Conservation (phyloP, 2,888 invertebrate species). For the Eilema sororculum region DNA sequence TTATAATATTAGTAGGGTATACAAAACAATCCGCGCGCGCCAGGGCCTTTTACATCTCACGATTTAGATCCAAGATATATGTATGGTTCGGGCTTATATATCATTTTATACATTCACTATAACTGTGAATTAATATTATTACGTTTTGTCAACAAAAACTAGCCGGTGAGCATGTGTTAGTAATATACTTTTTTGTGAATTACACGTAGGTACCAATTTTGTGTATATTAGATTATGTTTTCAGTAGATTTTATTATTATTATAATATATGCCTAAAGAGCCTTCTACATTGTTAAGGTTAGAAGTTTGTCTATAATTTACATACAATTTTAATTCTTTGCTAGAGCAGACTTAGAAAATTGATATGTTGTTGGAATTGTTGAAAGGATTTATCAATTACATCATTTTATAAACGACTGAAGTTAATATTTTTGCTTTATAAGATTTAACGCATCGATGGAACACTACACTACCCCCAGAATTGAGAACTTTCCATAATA, state of each 20-base stretch:
- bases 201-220: constrained; percentile 39
- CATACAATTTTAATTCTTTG: constrained; percentile 26
- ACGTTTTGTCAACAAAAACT: constrained; percentile 2
- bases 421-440: background rate
- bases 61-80: too few relatives aligned
- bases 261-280: constrained; percentile 49
- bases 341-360: constrained; percentile 13
- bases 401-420: background rate
- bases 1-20: too few relatives aligned
- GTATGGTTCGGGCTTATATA: too few relatives aligned
- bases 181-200: constrained; percentile 35
- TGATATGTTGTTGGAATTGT: background rate
- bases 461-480: too few relatives aligned
- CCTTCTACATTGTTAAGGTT: constrained; percentile 46
- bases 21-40: too few relatives aligned
- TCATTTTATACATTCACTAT: too few relatives aligned
- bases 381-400: background rate
- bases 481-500: background rate
- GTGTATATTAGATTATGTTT: constrained; percentile 50
- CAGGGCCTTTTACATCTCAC: too few relatives aligned
- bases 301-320: constrained; percentile 20
- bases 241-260: constrained; percentile 39
- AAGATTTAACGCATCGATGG: too few relatives aligned
- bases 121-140: too few relatives aligned
- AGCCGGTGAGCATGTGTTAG: constrained; percentile 10